Evolutionary conservation across 2,113 vertebrate species (phyloP).

Genomic region (Guaruba guarouba): DNA sequence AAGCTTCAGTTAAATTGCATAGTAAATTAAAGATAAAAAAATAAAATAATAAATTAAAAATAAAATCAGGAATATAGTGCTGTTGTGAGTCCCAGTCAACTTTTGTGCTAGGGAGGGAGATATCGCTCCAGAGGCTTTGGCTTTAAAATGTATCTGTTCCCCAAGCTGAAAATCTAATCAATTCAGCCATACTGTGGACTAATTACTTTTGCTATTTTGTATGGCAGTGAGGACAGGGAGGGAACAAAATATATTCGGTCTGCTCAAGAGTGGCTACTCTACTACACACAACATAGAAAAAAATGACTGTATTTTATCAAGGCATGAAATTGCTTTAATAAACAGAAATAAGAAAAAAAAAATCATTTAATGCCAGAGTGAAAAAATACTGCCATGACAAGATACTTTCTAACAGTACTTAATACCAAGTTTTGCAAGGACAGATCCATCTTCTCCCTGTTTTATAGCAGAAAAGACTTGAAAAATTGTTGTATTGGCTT

Average conservation of each 20-base stretch:
- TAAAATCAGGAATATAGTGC: neutral
- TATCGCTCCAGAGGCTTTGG: neutral
- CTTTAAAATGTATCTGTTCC: conserved; percentile 59
- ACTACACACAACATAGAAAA: neutral
- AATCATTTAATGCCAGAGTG: neutral
- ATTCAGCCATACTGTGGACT: conserved; percentile 61
- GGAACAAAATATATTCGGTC: neutral
- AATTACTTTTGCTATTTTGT: conserved; percentile 66
- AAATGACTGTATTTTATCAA: conserved; percentile 28
- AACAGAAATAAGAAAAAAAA: neutral
- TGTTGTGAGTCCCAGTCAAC: neutral
- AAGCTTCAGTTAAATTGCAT: neutral
- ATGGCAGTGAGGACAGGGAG: neutral
- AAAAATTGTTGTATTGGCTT: neutral
- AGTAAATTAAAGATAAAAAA: neutral
- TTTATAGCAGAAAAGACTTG: neutral
- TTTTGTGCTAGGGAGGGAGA: neutral
- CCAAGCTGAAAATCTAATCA: conserved; percentile 72
- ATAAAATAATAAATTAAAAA: neutral
- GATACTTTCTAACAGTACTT: neutral
- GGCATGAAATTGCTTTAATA: conserved; percentile 20
- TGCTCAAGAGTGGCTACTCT: neutral
- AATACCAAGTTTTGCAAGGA: neutral
- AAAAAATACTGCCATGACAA: neutral
- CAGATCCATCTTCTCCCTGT: neutral